Evolutionary conservation across 2,888 invertebrate genomes (phyloP), one percentile per base, ranked within the genome.

Genomic region (Eupeodes luniger): DNA sequence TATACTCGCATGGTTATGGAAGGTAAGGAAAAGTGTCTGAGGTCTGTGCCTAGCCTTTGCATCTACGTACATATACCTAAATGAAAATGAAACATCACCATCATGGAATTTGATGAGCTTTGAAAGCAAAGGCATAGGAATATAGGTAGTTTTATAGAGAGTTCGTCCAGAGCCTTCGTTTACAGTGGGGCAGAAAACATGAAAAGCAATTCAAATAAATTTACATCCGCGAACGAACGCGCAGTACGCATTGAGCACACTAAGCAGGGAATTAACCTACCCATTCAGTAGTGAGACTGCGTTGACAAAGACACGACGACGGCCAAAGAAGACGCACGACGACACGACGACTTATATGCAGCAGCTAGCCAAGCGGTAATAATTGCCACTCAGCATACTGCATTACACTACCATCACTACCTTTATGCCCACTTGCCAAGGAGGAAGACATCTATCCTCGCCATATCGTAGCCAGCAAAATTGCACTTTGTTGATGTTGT

Each of bases 51-150:
- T 27, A 34, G 75, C 75, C 84, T 75, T 51, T 10, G 36, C 44
- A 11, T 12, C n/a, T 70, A 40, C 6, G 4, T 9, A 40, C 6
- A 9, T 9, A 40, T 40, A 40, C 64, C 64, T 51, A 85, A 85
- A 80, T 85, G 85, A 57, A 85, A 78, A 85, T 67, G 74, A 81
- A 81, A 81, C 85, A 85, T 81, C 67, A 77, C 67, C 62, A 74
- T 55, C 36, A 55, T 84, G 70, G 36, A 16, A 70, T 36, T 70
- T 81, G 85, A 85, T 78, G 67, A 81, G 81, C 53, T 85, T 66
- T 59, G 62, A 44, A 62, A 19, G 47, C 66, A 27, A 7, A 7
- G 6, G 7, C 3, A n/a, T n/a, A 34, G 4, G 47, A 47, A 10
- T 10, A 34, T n/a, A 36, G 59, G 14, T 36, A 53, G 27, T 27